Evolutionary conservation across 2,888 invertebrate species (phyloP).

Genomic region (Meta bourneti): DNA sequence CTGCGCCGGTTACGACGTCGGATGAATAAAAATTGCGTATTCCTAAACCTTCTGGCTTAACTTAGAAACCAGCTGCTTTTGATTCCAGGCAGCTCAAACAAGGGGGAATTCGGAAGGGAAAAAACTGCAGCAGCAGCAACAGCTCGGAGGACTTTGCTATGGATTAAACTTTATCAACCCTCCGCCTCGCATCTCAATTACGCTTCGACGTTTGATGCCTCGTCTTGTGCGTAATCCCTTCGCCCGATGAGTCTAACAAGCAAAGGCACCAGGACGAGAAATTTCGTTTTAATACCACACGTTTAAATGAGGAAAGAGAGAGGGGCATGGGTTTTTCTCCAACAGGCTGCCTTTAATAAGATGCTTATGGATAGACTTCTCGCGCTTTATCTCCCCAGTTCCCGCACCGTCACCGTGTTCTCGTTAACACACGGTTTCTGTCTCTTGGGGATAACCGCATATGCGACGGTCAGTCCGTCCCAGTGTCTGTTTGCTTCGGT

Average conservation of each 20-base stretch:
- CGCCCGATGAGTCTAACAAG: slow-evolving; percentile 59
- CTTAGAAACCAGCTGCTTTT: slow-evolving; percentile 67
- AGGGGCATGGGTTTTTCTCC: slow-evolving; percentile 24
- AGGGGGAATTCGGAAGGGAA: slow-evolving; percentile 27
- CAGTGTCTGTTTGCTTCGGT: neutral
- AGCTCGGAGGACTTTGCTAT: slow-evolving; percentile 42
- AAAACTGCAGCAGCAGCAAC: neutral
- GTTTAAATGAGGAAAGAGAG: slow-evolving; percentile 58
- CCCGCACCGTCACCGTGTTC: neutral
- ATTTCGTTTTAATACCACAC: slow-evolving; percentile 70
- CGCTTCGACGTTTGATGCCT: slow-evolving; percentile 34
- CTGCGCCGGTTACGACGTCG: neutral
- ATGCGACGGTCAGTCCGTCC: slow-evolving; percentile 40
- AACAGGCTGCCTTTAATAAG: slow-evolving; percentile 51
- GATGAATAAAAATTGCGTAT: slow-evolving; percentile 57
- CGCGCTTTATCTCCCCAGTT: slow-evolving; percentile 20
- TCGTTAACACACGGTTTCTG: slow-evolving; percentile 50
- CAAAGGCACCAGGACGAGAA: slow-evolving; percentile 36
- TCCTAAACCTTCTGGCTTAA: slow-evolving; percentile 67
- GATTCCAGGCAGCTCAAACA: slow-evolving; percentile 60
- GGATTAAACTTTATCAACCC: slow-evolving; percentile 70
- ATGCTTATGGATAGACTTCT: slow-evolving; percentile 61
- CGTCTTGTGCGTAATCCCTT: slow-evolving; percentile 55
- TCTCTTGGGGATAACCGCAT: slow-evolving; percentile 65
- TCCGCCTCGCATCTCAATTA: slow-evolving; percentile 50